Conservation (phyloP, 2,113 vertebrate genomes). For the Leptobrachium leishanense region DNA sequence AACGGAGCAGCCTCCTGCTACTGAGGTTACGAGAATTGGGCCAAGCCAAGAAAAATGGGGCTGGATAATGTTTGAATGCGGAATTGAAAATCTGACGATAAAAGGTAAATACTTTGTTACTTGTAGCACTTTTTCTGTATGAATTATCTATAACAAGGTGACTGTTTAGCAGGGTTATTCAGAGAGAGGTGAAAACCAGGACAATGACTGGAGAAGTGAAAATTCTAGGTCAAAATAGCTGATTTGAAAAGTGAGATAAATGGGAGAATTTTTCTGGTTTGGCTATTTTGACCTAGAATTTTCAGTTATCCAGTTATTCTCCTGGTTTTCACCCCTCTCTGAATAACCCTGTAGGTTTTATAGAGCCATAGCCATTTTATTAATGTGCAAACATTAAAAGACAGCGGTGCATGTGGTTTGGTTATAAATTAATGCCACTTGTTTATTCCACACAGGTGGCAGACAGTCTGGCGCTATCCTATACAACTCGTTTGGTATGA, state of each 20-base stretch:
- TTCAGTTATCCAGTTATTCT: too few species aligned
- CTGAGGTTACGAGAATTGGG: slow-evolving; percentile 76
- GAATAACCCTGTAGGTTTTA: background rate
- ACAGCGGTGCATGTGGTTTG: too few species aligned
- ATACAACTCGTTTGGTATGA: slow-evolving; percentile 85
- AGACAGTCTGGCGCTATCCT: slow-evolving; percentile 91
- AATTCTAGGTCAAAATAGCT: too few species aligned
- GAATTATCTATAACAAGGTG: background rate
- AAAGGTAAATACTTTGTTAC: slow-evolving; percentile 74
- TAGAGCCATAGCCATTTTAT: background rate
- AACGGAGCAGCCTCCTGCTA: slow-evolving; percentile 74
- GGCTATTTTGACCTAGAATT: too few species aligned
- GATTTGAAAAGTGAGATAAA: too few species aligned
- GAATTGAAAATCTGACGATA: slow-evolving; percentile 94
- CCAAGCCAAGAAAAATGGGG: slow-evolving; percentile 92
- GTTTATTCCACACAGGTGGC: slow-evolving; percentile 64
- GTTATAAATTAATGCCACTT: background rate
- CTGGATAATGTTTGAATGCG: slow-evolving; percentile 99
- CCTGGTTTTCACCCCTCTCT: too few species aligned
- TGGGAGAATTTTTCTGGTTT: too few species aligned
- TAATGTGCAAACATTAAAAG: background rate
- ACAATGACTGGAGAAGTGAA: too few species aligned
- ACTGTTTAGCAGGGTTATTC: background rate
- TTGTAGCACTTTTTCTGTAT: too few species aligned
- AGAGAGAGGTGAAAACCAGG: too few species aligned